Evolutionary conservation across 1,140 invertebrate genomes (phyloP).

Genomic region (Calliopsis andreniformis): DNA sequence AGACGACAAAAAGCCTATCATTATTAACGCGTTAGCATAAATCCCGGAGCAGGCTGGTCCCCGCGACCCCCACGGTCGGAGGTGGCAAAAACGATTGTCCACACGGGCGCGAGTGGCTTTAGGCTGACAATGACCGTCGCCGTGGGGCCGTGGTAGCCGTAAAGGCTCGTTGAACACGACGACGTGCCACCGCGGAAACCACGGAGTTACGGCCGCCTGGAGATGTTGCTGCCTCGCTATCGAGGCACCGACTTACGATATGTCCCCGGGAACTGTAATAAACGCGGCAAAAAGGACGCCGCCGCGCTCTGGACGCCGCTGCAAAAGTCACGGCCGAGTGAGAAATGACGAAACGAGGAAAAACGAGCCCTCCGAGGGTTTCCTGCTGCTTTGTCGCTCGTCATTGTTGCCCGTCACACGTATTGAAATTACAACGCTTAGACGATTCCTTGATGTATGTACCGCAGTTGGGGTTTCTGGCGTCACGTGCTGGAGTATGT

Average conservation of each 20-base stretch:
- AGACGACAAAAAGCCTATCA: conserved; percentile 62
- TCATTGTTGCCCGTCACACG: not conserved
- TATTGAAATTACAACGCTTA: no score
- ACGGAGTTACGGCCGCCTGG: conserved; percentile 51
- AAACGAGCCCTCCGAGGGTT: conserved; percentile 34
- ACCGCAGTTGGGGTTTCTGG: not conserved
- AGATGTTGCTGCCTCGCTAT: conserved; percentile 23
- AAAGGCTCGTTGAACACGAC: conserved; percentile 64
- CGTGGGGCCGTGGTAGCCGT: conserved; percentile 35
- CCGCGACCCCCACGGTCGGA: not conserved
- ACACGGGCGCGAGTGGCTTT: conserved; percentile 42
- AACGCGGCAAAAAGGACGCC: conserved; percentile 56
- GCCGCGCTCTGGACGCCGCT: conserved; percentile 19
- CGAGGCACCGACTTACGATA: conserved; percentile 41
- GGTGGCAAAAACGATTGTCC: conserved; percentile 63
- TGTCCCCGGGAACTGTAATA: conserved; percentile 54
- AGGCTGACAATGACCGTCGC: conserved; percentile 59
- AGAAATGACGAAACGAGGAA: conserved; percentile 38
- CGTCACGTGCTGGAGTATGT: not conserved
- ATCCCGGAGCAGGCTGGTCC: conserved; percentile 24
- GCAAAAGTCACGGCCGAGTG: conserved; percentile 36
- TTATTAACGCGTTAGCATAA: conserved; percentile 70
- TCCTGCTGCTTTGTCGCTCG: conserved; percentile 35
- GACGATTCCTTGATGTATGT: no score
- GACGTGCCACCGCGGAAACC: conserved; percentile 63